Conservation (phyloP, 2,113 vertebrate genomes). For the Calidris pygmaea region DNA sequence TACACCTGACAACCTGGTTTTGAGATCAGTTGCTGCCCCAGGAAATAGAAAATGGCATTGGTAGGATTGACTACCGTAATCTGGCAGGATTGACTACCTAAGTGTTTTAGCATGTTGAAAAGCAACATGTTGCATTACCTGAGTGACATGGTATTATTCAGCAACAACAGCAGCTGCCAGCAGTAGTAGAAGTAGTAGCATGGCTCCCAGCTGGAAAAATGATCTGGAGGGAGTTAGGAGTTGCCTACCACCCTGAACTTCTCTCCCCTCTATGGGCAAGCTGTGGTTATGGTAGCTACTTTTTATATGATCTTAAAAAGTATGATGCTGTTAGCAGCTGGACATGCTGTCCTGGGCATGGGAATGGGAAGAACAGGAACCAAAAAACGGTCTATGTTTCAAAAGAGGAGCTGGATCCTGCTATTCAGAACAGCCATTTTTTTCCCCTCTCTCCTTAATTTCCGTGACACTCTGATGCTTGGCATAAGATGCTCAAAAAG, state of each 20-base stretch:
- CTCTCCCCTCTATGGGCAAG: background rate
- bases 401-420: background rate
- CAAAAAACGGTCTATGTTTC: background rate
- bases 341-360: background rate
- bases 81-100: background rate
- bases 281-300: background rate
- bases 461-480: background rate
- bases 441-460: background rate
- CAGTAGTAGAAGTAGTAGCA: background rate
- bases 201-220: background rate
- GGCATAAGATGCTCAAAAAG: background rate
- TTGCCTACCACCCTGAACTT: background rate
- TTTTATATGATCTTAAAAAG: background rate
- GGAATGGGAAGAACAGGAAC: background rate
- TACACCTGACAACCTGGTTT: background rate
- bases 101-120: background rate
- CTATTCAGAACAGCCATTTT: background rate
- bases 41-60: background rate
- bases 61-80: background rate
- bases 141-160: background rate
- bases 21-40: background rate
- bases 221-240: background rate
- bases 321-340: background rate
- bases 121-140: background rate
- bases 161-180: background rate